Evolutionary conservation across 1,140 invertebrate species (phyloP).

Genomic region (Prorops nasuta): DNA sequence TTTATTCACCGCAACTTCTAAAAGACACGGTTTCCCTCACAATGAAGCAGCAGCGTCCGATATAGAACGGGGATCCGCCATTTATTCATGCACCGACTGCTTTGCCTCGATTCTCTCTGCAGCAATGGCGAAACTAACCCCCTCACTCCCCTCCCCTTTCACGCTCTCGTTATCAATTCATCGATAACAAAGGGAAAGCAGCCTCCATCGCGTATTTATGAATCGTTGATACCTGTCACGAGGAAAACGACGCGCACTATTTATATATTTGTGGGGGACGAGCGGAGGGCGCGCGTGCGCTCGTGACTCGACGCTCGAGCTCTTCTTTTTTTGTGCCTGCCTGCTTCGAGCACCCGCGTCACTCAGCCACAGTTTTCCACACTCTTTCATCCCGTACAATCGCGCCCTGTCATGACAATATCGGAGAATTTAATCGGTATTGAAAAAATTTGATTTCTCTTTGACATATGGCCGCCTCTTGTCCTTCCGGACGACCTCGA

Average conservation of each 20-base stretch:
- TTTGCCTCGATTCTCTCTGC: too few species aligned
- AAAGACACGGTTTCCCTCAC: too few species aligned
- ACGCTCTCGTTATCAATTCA: conserved; percentile 16
- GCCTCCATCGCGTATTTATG: conserved; percentile 19
- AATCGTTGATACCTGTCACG: conserved; percentile 32
- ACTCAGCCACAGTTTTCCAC: conserved; percentile 36
- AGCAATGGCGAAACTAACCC: too few species aligned
- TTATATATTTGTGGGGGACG: conserved; percentile 33
- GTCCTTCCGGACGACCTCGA: conserved; percentile 24
- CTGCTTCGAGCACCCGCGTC: conserved; percentile 32
- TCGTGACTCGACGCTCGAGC: too few species aligned
- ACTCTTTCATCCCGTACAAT: conserved; percentile 34
- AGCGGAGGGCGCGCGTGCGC: neutral
- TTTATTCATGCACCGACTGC: too few species aligned
- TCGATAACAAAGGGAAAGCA: conserved; percentile 27
- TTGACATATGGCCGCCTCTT: conserved; percentile 25
- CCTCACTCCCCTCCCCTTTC: too few species aligned
- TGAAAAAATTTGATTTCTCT: conserved; percentile 36
- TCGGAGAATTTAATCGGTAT: conserved; percentile 33
- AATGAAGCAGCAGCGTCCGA: too few species aligned
- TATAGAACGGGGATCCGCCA: too few species aligned
- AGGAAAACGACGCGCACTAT: conserved; percentile 23
- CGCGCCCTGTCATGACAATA: conserved; percentile 32
- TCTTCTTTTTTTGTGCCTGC: conserved; percentile 12
- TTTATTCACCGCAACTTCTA: too few species aligned